A percentile compares a stretch with the other conserved stretches of the same genome.
These are phyloP conservation scores for Archaeoteleia sp. DNA, from an alignment of 2,888 invertebrate genomes.

Conservation along the genomic window DNA sequence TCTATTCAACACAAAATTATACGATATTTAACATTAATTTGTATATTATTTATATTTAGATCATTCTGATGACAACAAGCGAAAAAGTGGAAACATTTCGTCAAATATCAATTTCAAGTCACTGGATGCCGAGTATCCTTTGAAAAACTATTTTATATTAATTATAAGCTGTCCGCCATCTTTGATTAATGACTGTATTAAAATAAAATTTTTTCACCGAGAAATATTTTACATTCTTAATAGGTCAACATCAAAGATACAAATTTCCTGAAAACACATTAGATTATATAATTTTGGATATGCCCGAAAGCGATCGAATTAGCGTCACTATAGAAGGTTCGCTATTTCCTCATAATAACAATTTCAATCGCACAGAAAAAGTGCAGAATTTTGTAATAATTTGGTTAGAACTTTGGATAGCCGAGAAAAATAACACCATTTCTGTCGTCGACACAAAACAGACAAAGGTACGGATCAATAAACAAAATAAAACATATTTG, in stretches of 20 bases:
- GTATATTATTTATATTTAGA: slow-evolving; percentile 58
- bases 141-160: too few relatives aligned
- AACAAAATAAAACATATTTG: slow-evolving; percentile 5
- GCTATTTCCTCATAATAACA: slow-evolving; percentile 76
- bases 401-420: slow-evolving; percentile 75
- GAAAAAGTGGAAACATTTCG: slow-evolving; percentile 80
- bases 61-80: slow-evolving; percentile 81
- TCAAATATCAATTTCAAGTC: slow-evolving; percentile 79
- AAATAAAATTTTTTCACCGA: neutral
- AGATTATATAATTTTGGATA: slow-evolving; percentile 60
- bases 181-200: slow-evolving; percentile 3
- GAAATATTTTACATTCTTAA: slow-evolving; percentile 11
- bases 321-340: slow-evolving; percentile 79
- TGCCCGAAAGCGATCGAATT: slow-evolving; percentile 74
- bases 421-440: slow-evolving; percentile 55
- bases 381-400: slow-evolving; percentile 73
- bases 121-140: slow-evolving; percentile 76
- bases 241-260: slow-evolving; percentile 6
- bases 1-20: too few relatives aligned
- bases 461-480: neutral
- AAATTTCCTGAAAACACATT: neutral
- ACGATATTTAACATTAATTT: too few relatives aligned
- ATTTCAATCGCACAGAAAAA: slow-evolving; percentile 74
- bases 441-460: slow-evolving; percentile 30
- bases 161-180: too few relatives aligned